These are phyloP conservation scores for Barbus barbus DNA, from an alignment of 2,113 vertebrate genomes.

Conservation along the genomic window DNA sequence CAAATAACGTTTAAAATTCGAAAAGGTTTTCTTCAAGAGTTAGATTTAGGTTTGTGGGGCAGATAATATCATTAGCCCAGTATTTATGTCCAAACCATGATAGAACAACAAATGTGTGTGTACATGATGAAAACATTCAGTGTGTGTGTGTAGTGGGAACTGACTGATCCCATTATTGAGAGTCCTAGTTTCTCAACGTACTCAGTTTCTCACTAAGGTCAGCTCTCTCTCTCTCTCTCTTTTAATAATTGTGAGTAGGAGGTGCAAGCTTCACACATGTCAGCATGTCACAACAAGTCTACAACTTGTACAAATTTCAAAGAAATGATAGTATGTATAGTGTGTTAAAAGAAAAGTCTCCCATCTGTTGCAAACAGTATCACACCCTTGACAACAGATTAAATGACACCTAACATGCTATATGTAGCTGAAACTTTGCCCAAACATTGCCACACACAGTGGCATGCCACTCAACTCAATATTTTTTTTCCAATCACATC, in stretches of 20 bases:
- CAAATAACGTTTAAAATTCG: neutral
- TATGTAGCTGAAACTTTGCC: neutral
- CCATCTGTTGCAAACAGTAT: constrained; percentile 48
- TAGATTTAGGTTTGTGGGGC: neutral
- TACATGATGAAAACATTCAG: neutral
- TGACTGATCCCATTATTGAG: constrained; percentile 21
- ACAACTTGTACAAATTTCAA: constrained; percentile 4
- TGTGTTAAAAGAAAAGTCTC: constrained; percentile 13
- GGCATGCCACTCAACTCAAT: neutral
- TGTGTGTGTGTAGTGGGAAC: constrained; percentile 14
- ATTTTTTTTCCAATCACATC: neutral
- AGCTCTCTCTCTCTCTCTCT: neutral
- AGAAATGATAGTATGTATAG: constrained; percentile 12
- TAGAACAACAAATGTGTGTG: neutral
- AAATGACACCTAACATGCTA: neutral
- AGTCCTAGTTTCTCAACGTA: neutral
- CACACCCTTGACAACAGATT: constrained; percentile 24
- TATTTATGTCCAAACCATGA: too few species aligned
- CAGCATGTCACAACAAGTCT: constrained; percentile 35
- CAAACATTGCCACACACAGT: neutral
- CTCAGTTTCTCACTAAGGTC: neutral
- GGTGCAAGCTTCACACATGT: constrained; percentile 41
- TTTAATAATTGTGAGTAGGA: constrained; percentile 33
- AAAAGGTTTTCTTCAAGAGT: neutral
- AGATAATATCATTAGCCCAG: neutral